Evolutionary conservation across 2,113 vertebrate genomes (phyloP).

Genomic region (Colinus virginianus): DNA sequence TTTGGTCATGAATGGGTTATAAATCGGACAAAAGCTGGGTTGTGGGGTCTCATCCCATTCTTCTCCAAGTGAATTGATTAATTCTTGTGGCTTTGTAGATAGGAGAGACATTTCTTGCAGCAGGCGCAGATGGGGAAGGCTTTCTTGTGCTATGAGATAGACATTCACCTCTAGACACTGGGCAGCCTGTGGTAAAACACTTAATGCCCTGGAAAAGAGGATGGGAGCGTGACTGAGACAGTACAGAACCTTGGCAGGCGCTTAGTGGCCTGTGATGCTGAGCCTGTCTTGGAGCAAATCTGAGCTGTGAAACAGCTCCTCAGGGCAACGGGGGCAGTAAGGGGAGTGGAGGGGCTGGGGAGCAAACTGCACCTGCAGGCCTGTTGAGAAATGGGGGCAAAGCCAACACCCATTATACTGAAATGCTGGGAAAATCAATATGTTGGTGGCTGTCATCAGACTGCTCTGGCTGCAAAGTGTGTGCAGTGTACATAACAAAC

Average conservation of each 20-base stretch:
- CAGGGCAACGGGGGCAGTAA: fast-evolving
- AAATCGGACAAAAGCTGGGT: constrained; percentile 44
- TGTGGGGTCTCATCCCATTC: constrained; percentile 3
- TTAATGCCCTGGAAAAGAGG: not conserved
- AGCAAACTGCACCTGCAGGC: not conserved
- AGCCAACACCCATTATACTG: not conserved
- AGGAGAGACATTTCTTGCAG: constrained; percentile 37
- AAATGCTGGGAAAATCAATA: not conserved
- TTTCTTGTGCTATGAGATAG: not conserved
- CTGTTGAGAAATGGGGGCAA: not conserved
- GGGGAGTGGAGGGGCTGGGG: not conserved
- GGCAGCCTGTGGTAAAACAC: constrained; percentile 19
- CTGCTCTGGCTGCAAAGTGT: not conserved
- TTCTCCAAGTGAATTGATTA: constrained; percentile 42
- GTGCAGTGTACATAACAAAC: not conserved
- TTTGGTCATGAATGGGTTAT: constrained; percentile 50
- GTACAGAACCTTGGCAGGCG: not conserved
- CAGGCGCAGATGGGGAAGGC: constrained; percentile 29
- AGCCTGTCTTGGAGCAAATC: not conserved
- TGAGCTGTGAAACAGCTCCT: not conserved
- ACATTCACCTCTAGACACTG: constrained; percentile 39
- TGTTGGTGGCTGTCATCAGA: not conserved
- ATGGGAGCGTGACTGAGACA: not conserved
- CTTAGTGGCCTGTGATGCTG: not conserved
- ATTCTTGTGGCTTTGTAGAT: constrained; percentile 38